A percentile compares a stretch with the other conserved stretches of the same genome.
phyloP scores from a whole-genome alignment of 1,140 invertebrate species.

The Drosophila suzukii region DNA sequence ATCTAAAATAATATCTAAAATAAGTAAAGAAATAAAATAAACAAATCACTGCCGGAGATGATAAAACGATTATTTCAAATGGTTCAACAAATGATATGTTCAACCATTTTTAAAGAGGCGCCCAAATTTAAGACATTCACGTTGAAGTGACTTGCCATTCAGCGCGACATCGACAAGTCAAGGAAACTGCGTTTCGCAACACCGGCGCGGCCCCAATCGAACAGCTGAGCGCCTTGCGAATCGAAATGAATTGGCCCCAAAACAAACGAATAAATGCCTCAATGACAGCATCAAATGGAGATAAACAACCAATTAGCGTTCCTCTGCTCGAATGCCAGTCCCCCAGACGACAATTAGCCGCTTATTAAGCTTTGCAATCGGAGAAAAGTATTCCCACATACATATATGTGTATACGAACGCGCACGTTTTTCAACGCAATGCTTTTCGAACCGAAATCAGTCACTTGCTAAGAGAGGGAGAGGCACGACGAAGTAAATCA shows the following conservation, averaged over 20 bases:
- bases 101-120: not conserved
- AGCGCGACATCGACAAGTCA: not conserved
- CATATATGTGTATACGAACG: slow-evolving; percentile 7
- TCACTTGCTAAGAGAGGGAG: slow-evolving; percentile 53
- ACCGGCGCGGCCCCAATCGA: not conserved
- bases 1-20: too few relatives aligned
- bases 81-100: too few relatives aligned
- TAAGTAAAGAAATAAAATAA: too few relatives aligned
- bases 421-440: slow-evolving; percentile 43
- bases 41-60: too few relatives aligned
- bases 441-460: slow-evolving; percentile 24
- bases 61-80: too few relatives aligned
- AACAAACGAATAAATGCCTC: slow-evolving; percentile 26
- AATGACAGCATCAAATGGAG: slow-evolving; percentile 27
- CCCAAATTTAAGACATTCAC: not conserved
- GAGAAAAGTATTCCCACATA: not conserved
- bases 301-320: slow-evolving; percentile 21
- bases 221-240: slow-evolving; percentile 26
- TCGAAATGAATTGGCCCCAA: slow-evolving; percentile 23
- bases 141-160: too few relatives aligned
- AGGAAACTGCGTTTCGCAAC: not conserved
- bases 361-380: not conserved
- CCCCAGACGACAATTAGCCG: not conserved
- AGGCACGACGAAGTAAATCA: slow-evolving; percentile 65
- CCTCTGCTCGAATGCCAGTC: not conserved